Conservation (phyloP, 2,113 vertebrate species). For the Bujurquina vittata region DNA sequence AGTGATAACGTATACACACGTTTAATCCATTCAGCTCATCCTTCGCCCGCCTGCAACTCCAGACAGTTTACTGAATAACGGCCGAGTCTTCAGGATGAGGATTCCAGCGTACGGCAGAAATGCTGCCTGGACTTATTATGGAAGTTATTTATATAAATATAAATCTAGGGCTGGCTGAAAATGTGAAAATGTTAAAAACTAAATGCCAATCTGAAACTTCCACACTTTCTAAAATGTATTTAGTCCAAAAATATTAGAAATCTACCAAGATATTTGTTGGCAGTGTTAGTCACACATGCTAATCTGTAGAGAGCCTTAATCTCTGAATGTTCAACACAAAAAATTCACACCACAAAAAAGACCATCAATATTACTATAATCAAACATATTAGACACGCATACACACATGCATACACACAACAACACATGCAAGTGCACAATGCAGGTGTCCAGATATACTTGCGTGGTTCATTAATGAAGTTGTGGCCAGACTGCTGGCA, state of each 20-base stretch:
- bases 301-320: background rate
- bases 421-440: background rate
- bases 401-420: background rate
- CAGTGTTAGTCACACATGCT: background rate
- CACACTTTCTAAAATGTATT: background rate
- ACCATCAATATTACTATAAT: background rate
- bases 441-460: conserved; percentile 36
- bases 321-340: background rate
- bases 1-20: conserved; percentile 32
- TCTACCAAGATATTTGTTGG: background rate
- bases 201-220: background rate
- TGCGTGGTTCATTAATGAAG: conserved; percentile 48
- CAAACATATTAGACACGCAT: background rate
- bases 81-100: background rate
- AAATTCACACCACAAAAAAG: background rate
- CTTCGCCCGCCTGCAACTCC: background rate
- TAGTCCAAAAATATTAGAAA: background rate
- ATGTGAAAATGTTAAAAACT: background rate
- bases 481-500: conserved; percentile 57
- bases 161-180: background rate
- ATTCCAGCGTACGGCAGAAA: background rate
- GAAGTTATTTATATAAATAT: background rate
- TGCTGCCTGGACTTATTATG: background rate
- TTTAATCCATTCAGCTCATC: conserved; percentile 15
- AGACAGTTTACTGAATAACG: conserved; percentile 9